Percentiles rank a stretch among this genome's conserved stretches.
phyloP scores from a whole-genome alignment of 2,888 invertebrate genomes.

The Thyatira batis region DNA sequence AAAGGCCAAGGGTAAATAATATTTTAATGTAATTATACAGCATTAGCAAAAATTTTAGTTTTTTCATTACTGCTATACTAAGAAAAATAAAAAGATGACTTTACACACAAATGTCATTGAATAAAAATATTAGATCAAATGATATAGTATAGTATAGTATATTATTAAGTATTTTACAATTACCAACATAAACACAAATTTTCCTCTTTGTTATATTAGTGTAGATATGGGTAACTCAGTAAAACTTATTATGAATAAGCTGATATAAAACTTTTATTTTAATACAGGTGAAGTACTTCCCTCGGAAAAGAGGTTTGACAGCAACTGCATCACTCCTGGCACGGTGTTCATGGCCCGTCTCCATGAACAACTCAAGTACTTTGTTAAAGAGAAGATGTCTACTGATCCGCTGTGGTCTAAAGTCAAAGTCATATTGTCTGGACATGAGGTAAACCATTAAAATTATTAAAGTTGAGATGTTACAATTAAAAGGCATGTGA shows the following conservation, averaged over 20 bases:
- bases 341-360: conserved; percentile 96
- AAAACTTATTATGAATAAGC: background rate
- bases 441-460: conserved; percentile 94
- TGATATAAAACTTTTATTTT: conserved; percentile 6
- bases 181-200: no score
- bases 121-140: no score
- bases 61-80: no score
- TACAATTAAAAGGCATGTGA: no score
- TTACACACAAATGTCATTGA: no score
- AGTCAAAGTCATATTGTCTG: conserved; percentile 93
- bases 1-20: conserved; percentile 80
- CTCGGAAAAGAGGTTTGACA: conserved; percentile 93
- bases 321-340: conserved; percentile 99
- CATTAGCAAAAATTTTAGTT: no score
- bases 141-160: no score
- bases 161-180: background rate
- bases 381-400: conserved; percentile 92
- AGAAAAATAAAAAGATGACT: no score
- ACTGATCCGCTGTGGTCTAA: conserved; percentile 94
- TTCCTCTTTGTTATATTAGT: no score
- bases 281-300: conserved; percentile 87
- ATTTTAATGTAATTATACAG: no score
- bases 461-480: no score
- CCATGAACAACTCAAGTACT: conserved; percentile 92
- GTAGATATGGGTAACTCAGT: no score